Evolutionary conservation across 2,888 invertebrate species (phyloP), one percentile per base, ranked within the genome.

Genomic region (Lasiommata megera): DNA sequence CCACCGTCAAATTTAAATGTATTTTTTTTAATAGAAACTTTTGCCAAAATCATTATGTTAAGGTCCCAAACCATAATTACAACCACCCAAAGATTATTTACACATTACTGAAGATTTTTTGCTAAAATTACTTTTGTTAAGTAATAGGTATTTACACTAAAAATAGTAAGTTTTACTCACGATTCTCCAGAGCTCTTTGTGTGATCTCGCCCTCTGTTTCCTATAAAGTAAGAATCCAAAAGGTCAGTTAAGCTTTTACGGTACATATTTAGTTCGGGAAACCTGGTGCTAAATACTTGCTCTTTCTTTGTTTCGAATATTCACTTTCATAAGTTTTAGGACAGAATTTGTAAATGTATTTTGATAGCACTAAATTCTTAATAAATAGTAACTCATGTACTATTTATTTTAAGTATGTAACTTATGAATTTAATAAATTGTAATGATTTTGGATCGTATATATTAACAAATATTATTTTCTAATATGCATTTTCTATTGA

Each of bases 151-250:
- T 34, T 17, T 31, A 34, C 17, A 47, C 23, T 9, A 23, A 46
- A 28, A 37, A n/a, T n/a, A 28, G 6, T 3, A 51, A 9, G 14
- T 16, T 44, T 65, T 69, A 89, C 89, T 79, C 79, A 90, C 89
- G 89, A 90, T 88, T 90, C 89, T 1, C 89, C 89, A 0, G 89
- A 90, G 28, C 79, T 85, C 67, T 87, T 88, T 0, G 80, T 72
- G 67, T 76, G 77, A 48, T 88, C 87, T 0, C 87, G 79, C 46
- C 69, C 66, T 60, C 79, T 73, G 59, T 77, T 69, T 17, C 76
- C 82, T 80, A 77, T 16, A 75, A 68, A 44, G 6, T 14, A 43
- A 50, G 43, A 28, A 46, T 0, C 51, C 54, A 51, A 9, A 48
- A 9, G 34, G 18, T 23, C 14, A 18, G 34, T 16, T 31, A 34